These are phyloP conservation scores for Chouioia cunea DNA, from an alignment of 2,888 invertebrate genomes.

Conservation along the genomic window DNA sequence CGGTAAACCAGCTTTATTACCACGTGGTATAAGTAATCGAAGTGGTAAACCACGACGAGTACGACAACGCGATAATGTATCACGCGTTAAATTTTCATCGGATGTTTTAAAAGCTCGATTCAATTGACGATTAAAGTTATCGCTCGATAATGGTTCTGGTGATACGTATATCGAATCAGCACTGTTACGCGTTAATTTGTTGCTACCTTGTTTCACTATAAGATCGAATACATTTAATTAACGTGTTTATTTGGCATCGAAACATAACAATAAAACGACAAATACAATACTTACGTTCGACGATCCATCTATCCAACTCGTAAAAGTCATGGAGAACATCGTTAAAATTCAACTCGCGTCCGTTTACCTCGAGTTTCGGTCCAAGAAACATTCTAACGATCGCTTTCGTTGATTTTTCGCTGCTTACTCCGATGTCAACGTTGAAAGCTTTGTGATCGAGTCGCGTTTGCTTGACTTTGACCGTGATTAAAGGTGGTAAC, in stretches of 20 bases:
- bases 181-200: constrained; percentile 63
- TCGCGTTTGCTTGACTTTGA: constrained; percentile 76
- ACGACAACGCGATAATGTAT: background rate
- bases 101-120: background rate
- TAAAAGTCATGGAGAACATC: constrained; percentile 60
- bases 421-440: constrained; percentile 73
- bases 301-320: constrained; percentile 70
- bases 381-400: constrained; percentile 77
- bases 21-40: constrained; percentile 76
- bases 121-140: constrained; percentile 50
- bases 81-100: background rate
- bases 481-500: constrained; percentile 68
- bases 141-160: constrained; percentile 64
- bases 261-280: background rate
- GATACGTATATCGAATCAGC: constrained; percentile 52
- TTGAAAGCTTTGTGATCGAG: constrained; percentile 79
- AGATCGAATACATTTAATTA: too few relatives aligned
- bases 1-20: constrained; percentile 51
- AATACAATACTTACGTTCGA: constrained; percentile 56
- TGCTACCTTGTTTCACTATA: constrained; percentile 65
- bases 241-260: too few relatives aligned
- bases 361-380: constrained; percentile 76
- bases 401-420: constrained; percentile 73
- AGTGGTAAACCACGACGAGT: constrained; percentile 68
- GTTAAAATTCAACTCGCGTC: constrained; percentile 70